Evolutionary conservation across 2,888 invertebrate genomes (phyloP), one percentile per base, ranked within the genome.

Genomic region (Drosophila putrida): DNA sequence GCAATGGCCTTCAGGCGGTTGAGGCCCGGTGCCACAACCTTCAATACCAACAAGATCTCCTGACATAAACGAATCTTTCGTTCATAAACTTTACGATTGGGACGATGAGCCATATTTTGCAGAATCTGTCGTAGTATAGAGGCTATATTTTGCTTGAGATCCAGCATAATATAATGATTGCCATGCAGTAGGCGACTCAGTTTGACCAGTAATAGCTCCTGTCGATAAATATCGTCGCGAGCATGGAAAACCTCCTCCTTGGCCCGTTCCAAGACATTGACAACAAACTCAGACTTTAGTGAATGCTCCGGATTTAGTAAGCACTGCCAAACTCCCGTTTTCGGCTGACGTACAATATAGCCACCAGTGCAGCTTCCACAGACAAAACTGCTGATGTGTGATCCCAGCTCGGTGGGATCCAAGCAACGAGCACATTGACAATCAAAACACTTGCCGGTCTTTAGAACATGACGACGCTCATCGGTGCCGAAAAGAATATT

Each of bases 401-500:
- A 95, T 0, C 94, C 95, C 62, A 95, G 86, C 90, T 97, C 97
- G 0, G 95, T 95, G 4, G 94, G 93, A 93, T 97, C 96, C 1
- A 89, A 86, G 81, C 97, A 97, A 25, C 96, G 93, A 0, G 86
- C 78, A 82, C 97, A 97, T 0, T 91, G 91, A 82, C 97, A 97
- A 72, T 94, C 93, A 82, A 97, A 97, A 89, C 96, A 96, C 92
- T 97, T 97, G 20, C 96, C 96, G 66, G 94, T 93, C 58, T 93
- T 91, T 4, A 97, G 92, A 88, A 95, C 94, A 50, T 94, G 93
- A 64, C 95, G 95, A 43, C 97, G 94, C 64, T 95, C 94, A 0
- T 93, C 92, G n/a, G 95, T 96, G 0, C 96, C 96, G 93, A 95
- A 93, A 59, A 96, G 92, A 0, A 95, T 93, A 90, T 95, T 95